A percentile compares a stretch with the other conserved stretches of the same genome.
Conservation (phyloP, 2,888 invertebrate genomes). For the Melinopterus prodromus region DNA sequence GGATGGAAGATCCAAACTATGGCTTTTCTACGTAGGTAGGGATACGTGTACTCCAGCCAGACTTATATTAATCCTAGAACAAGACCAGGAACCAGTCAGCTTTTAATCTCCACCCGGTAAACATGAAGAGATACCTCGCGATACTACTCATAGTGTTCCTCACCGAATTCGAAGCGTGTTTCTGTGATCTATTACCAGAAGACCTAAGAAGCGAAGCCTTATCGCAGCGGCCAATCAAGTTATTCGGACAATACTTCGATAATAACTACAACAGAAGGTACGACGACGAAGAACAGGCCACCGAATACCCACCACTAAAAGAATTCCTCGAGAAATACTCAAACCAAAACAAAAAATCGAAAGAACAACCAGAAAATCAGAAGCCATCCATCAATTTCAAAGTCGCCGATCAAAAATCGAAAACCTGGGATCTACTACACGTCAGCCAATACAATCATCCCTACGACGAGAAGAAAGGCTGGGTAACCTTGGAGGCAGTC, state of each 20-base stretch:
- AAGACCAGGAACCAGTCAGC: conserved; percentile 8
- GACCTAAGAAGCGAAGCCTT: background rate
- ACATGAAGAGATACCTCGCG: conserved; percentile 5
- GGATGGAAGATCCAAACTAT: background rate
- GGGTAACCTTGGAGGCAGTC: conserved; percentile 80
- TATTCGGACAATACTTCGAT: conserved; percentile 13
- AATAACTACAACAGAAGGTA: conserved; percentile 29
- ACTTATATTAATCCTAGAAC: conserved; percentile 21
- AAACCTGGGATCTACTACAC: conserved; percentile 65
- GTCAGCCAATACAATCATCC: conserved; percentile 66
- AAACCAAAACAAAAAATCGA: conserved; percentile 61
- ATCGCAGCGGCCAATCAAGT: conserved; percentile 10
- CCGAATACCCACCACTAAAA: conserved; percentile 64
- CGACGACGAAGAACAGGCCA: conserved; percentile 58
- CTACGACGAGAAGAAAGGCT: conserved; percentile 75
- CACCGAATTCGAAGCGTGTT: conserved; percentile 5
- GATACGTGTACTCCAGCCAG: conserved; percentile 6
- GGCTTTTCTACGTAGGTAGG: conserved; percentile 6
- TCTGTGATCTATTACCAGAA: conserved; percentile 12
- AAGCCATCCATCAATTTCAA: conserved; percentile 11
- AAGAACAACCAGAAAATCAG: conserved; percentile 28
- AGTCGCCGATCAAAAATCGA: conserved; percentile 57
- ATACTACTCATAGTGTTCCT: background rate
- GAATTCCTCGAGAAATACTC: conserved; percentile 70
- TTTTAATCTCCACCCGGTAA: background rate